A percentile compares a stretch with the other conserved stretches of the same genome.
Conservation (phyloP, 2,888 invertebrate species). For the Calameuta pallipes region DNA sequence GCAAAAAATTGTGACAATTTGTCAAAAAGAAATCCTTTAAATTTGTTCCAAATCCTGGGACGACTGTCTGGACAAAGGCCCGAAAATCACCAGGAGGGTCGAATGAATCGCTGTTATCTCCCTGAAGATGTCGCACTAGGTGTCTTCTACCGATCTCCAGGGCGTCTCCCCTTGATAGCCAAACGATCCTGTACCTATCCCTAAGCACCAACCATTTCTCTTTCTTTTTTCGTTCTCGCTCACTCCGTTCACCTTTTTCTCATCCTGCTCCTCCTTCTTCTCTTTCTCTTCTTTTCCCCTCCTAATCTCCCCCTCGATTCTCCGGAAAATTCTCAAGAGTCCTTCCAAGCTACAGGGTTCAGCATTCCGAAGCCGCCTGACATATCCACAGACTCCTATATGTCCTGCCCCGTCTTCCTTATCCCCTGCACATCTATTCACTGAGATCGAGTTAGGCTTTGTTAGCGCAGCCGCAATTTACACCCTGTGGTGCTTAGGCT, state of each 20-base stretch:
- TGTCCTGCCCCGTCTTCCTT: neutral
- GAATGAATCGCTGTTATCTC: conserved; percentile 41
- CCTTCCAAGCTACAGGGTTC: neutral
- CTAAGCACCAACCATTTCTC: conserved; percentile 44
- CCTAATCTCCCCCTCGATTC: neutral
- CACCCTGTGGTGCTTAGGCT: conserved; percentile 43
- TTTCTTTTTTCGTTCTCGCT: neutral
- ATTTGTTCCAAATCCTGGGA: neutral
- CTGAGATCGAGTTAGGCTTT: conserved; percentile 24
- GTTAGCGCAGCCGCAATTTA: conserved; percentile 51
- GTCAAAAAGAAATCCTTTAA: neutral
- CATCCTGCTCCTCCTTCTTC: conserved; percentile 14
- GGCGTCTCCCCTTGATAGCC: conserved; percentile 44
- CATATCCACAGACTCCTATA: neutral
- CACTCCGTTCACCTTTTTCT: conserved; percentile 13
- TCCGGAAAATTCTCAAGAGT: conserved; percentile 2
- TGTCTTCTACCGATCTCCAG: conserved; percentile 53
- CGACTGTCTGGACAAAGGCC: neutral
- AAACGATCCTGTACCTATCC: conserved; percentile 30
- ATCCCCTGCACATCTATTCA: conserved; percentile 3
- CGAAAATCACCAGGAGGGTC: neutral
- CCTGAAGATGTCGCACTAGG: conserved; percentile 62
- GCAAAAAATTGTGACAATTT: neutral
- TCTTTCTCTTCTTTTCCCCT: conserved; percentile 12
- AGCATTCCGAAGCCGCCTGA: conserved; percentile 1